A percentile compares a stretch with the other conserved stretches of the same genome.
Conservation (phyloP, 2,888 invertebrate genomes). For the Laspeyria flexula region DNA sequence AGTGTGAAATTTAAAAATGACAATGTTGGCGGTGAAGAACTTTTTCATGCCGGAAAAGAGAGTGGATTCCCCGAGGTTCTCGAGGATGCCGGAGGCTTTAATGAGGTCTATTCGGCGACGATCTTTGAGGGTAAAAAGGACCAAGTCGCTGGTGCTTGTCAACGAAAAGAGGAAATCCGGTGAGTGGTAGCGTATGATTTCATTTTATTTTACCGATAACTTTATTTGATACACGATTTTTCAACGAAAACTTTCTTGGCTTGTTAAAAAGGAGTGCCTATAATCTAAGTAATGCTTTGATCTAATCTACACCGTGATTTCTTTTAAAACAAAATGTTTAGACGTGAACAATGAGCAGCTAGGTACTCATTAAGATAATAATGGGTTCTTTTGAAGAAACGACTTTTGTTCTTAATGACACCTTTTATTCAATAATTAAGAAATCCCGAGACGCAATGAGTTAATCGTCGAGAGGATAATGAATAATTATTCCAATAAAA, state of each 20-base stretch:
- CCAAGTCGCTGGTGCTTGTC: constrained; percentile 90
- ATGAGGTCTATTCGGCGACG: constrained; percentile 90
- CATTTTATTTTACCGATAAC: constrained; percentile 26
- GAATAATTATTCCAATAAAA: constrained; percentile 10
- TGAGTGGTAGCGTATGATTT: constrained; percentile 86
- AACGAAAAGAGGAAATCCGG: constrained; percentile 93
- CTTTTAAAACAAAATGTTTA: not conserved
- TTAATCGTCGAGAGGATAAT: constrained; percentile 7
- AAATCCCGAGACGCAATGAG: constrained; percentile 14
- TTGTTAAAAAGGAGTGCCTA: not conserved
- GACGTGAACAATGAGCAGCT: not conserved
- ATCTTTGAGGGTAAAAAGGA: constrained; percentile 90
- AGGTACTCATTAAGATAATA: constrained; percentile 13
- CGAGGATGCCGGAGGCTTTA: constrained; percentile 90
- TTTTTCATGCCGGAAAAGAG: constrained; percentile 89
- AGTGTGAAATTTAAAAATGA: constrained; percentile 43
- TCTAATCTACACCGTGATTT: not conserved
- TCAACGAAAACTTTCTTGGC: not conserved
- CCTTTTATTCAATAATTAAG: constrained; percentile 19
- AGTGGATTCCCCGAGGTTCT: constrained; percentile 86
- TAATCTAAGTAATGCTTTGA: not conserved
- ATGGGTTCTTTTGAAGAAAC: constrained; percentile 9
- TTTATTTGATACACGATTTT: not conserved
- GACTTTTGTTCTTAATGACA: constrained; percentile 17
- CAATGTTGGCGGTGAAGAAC: constrained; percentile 91